phyloP scores from a whole-genome alignment of 2,113 vertebrate genomes.

The Entomyzon cyanotis region DNA sequence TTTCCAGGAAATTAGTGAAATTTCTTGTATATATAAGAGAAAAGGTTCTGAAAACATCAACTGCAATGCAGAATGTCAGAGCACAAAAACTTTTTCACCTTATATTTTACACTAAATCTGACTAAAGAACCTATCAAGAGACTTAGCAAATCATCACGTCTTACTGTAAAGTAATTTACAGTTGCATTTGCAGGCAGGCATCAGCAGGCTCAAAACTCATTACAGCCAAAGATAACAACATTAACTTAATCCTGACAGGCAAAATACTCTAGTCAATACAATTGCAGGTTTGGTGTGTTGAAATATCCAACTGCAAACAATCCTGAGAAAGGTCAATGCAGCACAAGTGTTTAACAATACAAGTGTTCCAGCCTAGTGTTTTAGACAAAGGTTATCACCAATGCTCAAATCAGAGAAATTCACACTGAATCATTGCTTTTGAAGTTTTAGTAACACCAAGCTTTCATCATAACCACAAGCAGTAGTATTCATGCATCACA shows the following conservation, averaged over 20 bases:
- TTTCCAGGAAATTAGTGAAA: conserved; percentile 7
- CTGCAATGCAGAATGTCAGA: background rate
- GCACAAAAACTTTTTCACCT: conserved; percentile 2
- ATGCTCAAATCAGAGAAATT: conserved; percentile 18
- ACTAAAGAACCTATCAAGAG: conserved; percentile 66
- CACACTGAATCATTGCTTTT: background rate
- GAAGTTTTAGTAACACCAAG: background rate
- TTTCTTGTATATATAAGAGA: background rate
- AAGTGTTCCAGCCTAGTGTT: background rate
- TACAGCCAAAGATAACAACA: conserved; percentile 79
- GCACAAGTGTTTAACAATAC: conserved; percentile 17
- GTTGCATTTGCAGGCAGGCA: conserved; percentile 67
- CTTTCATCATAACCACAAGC: background rate
- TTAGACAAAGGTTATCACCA: conserved; percentile 34
- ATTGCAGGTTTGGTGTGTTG: conserved; percentile 57
- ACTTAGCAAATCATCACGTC: conserved; percentile 74
- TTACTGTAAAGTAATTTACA: conserved; percentile 80
- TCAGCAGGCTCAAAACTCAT: conserved; percentile 73
- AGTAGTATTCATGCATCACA: background rate
- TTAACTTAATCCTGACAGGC: conserved; percentile 75
- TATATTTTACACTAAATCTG: conserved; percentile 51
- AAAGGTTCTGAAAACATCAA: background rate
- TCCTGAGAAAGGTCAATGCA: conserved; percentile 39
- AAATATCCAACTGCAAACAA: conserved; percentile 55
- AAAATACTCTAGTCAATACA: conserved; percentile 62